phyloP scores from a whole-genome alignment of 2,888 invertebrate genomes.

The Microchrysa polita region DNA sequence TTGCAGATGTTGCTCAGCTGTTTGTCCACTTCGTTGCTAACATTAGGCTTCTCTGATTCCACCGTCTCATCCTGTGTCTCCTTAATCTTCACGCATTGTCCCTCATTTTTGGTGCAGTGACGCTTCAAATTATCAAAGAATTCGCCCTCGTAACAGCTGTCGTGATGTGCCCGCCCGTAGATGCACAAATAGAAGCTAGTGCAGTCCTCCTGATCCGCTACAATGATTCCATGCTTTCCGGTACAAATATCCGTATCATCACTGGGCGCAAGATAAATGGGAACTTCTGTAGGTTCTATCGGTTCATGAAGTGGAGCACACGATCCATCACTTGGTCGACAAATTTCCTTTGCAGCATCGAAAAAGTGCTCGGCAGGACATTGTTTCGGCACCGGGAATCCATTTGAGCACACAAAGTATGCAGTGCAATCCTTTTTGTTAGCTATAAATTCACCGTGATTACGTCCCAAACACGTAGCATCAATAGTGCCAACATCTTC shows the following conservation, averaged over 20 bases:
- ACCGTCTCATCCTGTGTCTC: background rate
- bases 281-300: background rate
- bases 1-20: conserved; percentile 11
- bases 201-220: conserved; percentile 44
- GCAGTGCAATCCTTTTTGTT: conserved; percentile 34
- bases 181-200: conserved; percentile 45
- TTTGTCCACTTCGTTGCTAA: background rate
- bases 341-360: conserved; percentile 24
- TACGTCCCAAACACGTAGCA: conserved; percentile 1
- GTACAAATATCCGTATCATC: conserved; percentile 21
- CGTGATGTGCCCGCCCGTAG: conserved; percentile 34
- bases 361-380: conserved; percentile 43
- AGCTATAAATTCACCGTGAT: conserved; percentile 38
- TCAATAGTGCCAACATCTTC: background rate
- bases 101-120: conserved; percentile 29
- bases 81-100: conserved; percentile 11
- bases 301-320: background rate
- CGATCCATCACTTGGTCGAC: conserved; percentile 33
- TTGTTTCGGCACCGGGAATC: conserved; percentile 35
- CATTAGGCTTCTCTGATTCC: too few relatives aligned
- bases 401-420: conserved; percentile 45
- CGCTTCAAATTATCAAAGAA: conserved; percentile 40
- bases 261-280: conserved; percentile 12
- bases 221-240: conserved; percentile 41
- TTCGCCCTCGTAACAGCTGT: conserved; percentile 42